phyloP scores from a whole-genome alignment of 2,888 invertebrate species.

The Thyatira batis region DNA sequence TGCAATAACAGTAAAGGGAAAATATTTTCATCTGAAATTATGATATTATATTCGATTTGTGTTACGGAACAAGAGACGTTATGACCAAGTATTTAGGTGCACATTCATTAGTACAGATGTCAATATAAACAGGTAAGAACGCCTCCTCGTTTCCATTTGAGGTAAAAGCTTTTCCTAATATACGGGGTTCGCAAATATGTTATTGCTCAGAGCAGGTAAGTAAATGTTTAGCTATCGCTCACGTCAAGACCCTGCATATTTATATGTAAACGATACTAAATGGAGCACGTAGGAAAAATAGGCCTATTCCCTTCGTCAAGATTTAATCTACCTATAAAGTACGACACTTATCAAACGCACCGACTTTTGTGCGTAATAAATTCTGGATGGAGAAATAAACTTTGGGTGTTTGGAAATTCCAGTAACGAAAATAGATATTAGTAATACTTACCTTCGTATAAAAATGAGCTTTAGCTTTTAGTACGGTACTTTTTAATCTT shows the following conservation, averaged over 20 bases:
- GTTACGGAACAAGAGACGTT: conserved; percentile 23
- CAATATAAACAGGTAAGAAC: conserved; percentile 37
- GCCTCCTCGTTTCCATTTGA: conserved; percentile 43
- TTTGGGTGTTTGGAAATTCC: too few species aligned
- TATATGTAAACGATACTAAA: conserved; percentile 5
- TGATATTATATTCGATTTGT: conserved; percentile 1
- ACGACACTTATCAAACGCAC: neutral
- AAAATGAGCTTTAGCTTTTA: too few species aligned
- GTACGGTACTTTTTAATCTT: too few species aligned
- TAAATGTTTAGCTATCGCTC: conserved; percentile 30
- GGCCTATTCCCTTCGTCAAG: neutral
- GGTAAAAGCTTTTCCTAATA: conserved; percentile 64
- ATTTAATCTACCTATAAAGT: neutral
- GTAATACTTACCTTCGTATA: too few species aligned
- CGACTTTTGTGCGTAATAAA: neutral
- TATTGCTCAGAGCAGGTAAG: conserved; percentile 33
- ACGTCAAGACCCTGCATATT: conserved; percentile 12
- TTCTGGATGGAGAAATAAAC: neutral
- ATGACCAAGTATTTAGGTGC: conserved; percentile 22
- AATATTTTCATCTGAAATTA: conserved; percentile 23
- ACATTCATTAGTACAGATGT: conserved; percentile 40
- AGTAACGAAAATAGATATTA: too few species aligned
- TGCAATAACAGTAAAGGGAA: conserved; percentile 24
- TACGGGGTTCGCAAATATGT: conserved; percentile 44
- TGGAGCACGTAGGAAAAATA: neutral